phyloP scores from a whole-genome alignment of 2,888 invertebrate species.

The Zhuqinia jingwanae region DNA sequence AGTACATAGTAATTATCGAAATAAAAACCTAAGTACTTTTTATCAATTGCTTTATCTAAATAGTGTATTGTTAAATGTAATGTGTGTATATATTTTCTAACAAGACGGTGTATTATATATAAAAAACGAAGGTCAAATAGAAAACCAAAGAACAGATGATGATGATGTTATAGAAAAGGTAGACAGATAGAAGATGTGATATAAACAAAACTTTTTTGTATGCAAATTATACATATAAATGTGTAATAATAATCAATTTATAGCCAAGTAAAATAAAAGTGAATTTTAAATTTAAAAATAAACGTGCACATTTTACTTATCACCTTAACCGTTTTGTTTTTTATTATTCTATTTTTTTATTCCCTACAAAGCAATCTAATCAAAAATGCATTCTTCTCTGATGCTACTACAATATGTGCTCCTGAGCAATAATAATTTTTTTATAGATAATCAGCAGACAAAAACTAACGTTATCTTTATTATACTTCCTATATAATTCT shows the following conservation, averaged over 20 bases:
- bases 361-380: conserved; percentile 15
- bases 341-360: neutral
- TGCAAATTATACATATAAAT: neutral
- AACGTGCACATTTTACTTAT: neutral
- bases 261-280: neutral
- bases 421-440: neutral
- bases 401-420: neutral
- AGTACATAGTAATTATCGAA: too few relatives aligned
- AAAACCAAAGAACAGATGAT: neutral
- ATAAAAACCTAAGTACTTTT: too few relatives aligned
- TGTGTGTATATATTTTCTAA: too few relatives aligned
- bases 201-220: neutral
- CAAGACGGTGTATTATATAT: too few relatives aligned
- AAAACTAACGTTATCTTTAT: conserved; percentile 3
- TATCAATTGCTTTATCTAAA: too few relatives aligned
- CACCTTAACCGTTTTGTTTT: neutral
- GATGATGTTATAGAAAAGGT: neutral
- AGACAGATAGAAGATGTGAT: too few relatives aligned
- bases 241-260: neutral
- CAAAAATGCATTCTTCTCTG: neutral
- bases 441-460: neutral
- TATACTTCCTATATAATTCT: conserved; percentile 28
- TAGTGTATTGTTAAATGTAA: too few relatives aligned
- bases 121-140: neutral
- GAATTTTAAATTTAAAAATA: neutral